Percentiles rank a stretch among this genome's conserved stretches.
phyloP scores from a whole-genome alignment of 1,140 invertebrate species.

The Drosophila grimshawi region DNA sequence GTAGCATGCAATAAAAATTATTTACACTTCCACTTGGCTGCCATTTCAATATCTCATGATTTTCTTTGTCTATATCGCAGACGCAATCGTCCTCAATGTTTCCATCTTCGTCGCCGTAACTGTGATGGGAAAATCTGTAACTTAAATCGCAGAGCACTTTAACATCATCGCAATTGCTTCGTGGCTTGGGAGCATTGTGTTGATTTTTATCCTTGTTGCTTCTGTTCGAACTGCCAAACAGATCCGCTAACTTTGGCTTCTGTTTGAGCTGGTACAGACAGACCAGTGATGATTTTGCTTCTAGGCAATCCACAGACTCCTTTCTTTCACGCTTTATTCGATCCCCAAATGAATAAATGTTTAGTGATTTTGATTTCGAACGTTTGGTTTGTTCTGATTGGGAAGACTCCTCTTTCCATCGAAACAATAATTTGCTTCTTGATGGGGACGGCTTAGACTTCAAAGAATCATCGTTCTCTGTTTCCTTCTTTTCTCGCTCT shows the following conservation, averaged over 20 bases:
- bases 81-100: not conserved
- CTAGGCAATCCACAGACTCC: not conserved
- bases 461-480: no score
- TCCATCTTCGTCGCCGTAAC: not conserved
- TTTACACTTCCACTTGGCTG: conserved; percentile 1
- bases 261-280: not conserved
- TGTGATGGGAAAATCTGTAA: conserved; percentile 20
- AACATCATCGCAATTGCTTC: conserved; percentile 11
- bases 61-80: not conserved
- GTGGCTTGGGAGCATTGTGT: not conserved
- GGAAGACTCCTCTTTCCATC: not conserved
- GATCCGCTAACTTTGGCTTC: not conserved
- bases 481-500: not conserved
- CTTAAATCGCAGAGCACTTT: conserved; percentile 42
- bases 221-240: not conserved
- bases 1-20: conserved; percentile 20
- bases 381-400: not conserved
- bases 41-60: not conserved
- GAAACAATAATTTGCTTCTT: not conserved
- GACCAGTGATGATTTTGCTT: not conserved
- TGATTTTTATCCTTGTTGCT: not conserved
- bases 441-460: not conserved
- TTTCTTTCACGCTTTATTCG: not conserved
- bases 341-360: not conserved
- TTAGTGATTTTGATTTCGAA: not conserved